These are phyloP conservation scores for Auanema freiburgensis DNA, from an alignment of 2,888 invertebrate genomes.

Conservation along the genomic window DNA sequence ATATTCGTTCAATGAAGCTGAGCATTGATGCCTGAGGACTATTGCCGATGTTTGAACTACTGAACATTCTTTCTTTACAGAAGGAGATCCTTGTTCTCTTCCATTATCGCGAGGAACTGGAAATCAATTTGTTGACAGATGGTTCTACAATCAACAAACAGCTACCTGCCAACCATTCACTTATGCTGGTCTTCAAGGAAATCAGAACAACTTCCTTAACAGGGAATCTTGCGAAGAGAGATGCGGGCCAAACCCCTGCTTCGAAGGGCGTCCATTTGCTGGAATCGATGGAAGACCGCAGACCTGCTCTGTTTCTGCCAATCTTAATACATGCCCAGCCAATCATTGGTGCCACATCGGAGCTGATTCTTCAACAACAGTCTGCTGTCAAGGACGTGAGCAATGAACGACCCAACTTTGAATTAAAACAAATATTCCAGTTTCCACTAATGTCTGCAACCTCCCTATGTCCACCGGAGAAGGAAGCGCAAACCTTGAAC, in stretches of 20 bases:
- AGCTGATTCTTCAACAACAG: constrained; percentile 53
- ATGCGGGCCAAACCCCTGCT: constrained; percentile 57
- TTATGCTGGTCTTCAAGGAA: constrained; percentile 58
- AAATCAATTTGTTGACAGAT: constrained; percentile 49
- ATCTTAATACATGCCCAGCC: constrained; percentile 59
- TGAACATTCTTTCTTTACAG: constrained; percentile 17
- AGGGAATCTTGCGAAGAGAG: constrained; percentile 53
- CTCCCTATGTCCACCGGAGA: constrained; percentile 63
- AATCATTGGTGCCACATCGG: constrained; percentile 64
- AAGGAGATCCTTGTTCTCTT: constrained; percentile 48
- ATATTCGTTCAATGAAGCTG: not conserved
- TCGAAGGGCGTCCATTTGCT: constrained; percentile 58
- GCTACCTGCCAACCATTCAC: constrained; percentile 58
- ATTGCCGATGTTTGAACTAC: not conserved
- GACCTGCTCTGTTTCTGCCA: constrained; percentile 58
- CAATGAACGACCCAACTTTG: not conserved
- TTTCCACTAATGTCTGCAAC: constrained; percentile 57
- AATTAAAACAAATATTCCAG: too few species aligned
- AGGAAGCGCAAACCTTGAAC: constrained; percentile 58
- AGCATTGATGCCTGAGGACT: not conserved
- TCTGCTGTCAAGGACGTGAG: constrained; percentile 60
- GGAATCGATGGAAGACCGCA: constrained; percentile 59
- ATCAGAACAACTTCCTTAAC: constrained; percentile 61
- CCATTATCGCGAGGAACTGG: constrained; percentile 51
- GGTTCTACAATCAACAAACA: constrained; percentile 56